A percentile compares a stretch with the other conserved stretches of the same genome.
Conservation (phyloP, 2,888 invertebrate species). For the Thymelicus lineola region DNA sequence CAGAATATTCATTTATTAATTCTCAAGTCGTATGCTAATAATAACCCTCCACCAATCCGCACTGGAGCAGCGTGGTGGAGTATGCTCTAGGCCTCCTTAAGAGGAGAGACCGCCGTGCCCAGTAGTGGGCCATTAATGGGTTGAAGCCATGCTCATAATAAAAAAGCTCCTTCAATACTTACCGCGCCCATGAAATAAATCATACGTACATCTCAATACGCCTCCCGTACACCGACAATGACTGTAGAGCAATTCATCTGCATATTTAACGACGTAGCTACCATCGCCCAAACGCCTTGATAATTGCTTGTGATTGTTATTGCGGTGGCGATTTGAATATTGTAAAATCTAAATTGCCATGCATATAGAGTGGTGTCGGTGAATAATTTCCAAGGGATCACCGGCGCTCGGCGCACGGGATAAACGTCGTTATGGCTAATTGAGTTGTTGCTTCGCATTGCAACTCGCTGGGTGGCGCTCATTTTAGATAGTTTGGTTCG, state of each 20-base stretch:
- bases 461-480: constrained; percentile 18
- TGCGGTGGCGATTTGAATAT: constrained; percentile 60
- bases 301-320: constrained; percentile 65
- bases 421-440: constrained; percentile 46
- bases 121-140: too few species aligned
- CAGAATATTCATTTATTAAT: too few species aligned
- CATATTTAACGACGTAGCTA: constrained; percentile 46
- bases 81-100: too few species aligned
- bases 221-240: constrained; percentile 13
- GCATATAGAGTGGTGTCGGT: constrained; percentile 58
- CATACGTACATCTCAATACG: constrained; percentile 12
- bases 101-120: too few species aligned
- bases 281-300: constrained; percentile 51
- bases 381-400: constrained; percentile 53
- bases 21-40: too few species aligned
- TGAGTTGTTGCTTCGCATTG: constrained; percentile 39
- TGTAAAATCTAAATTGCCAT: constrained; percentile 62
- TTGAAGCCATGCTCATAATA: too few species aligned
- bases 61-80: too few species aligned
- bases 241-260: constrained; percentile 43
- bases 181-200: not conserved
- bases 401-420: constrained; percentile 44
- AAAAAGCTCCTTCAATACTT: not conserved
- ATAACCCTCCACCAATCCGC: too few species aligned
- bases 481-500: constrained; percentile 18